phyloP scores from a whole-genome alignment of 2,113 vertebrate genomes.

The Excalfactoria chinensis region DNA sequence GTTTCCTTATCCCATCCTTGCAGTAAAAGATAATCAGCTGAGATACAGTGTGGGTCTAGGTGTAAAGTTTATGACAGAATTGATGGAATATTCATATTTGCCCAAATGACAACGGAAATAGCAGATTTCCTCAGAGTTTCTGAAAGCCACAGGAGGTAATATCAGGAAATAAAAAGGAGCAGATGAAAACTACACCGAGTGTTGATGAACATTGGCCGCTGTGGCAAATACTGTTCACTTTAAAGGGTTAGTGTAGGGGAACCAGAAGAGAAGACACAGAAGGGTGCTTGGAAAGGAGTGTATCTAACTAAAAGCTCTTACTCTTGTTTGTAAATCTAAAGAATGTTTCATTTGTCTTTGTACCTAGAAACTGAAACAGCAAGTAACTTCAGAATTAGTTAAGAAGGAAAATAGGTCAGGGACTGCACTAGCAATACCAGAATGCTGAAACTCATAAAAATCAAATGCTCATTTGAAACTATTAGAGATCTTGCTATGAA shows the following conservation, averaged over 20 bases:
- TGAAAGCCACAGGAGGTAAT: not conserved
- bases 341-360: not conserved
- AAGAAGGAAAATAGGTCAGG: not conserved
- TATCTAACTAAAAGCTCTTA: not conserved
- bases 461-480: not conserved
- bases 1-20: not conserved
- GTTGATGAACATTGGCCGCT: not conserved
- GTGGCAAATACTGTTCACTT: not conserved
- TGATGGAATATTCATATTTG: not conserved
- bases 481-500: not conserved
- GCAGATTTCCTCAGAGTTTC: not conserved
- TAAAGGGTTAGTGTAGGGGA: not conserved
- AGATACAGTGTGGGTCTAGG: not conserved
- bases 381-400: not conserved
- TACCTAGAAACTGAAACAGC: not conserved
- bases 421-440: not conserved
- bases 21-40: not conserved
- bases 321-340: not conserved
- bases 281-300: not conserved
- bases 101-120: not conserved
- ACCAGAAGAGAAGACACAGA: not conserved
- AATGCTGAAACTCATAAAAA: not conserved
- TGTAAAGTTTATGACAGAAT: too few species aligned
- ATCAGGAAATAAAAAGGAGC: not conserved
- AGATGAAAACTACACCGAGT: not conserved